Percentiles rank a stretch among this genome's conserved stretches.
These are phyloP conservation scores for Boulengeromyrus knoepffleri DNA, from an alignment of 2,113 vertebrate species.

Conservation along the genomic window DNA sequence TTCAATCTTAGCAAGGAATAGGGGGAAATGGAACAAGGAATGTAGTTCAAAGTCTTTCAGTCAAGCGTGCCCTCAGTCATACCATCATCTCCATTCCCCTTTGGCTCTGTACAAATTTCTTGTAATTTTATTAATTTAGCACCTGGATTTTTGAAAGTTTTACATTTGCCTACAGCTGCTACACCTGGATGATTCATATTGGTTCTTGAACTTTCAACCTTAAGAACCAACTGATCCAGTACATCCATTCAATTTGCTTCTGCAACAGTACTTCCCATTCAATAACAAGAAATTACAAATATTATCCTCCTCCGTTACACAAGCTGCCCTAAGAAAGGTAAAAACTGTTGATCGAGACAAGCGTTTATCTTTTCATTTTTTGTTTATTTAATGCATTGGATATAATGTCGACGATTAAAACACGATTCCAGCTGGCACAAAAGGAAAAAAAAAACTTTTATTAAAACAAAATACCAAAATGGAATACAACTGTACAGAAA, in stretches of 20 bases:
- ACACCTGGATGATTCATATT: background rate
- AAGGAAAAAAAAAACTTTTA: conserved; percentile 41
- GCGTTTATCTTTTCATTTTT: background rate
- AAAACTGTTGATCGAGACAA: background rate
- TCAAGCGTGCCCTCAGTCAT: background rate
- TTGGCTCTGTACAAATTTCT: background rate
- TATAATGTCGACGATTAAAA: background rate
- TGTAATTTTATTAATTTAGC: background rate
- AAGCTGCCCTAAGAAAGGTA: background rate
- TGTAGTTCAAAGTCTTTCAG: background rate
- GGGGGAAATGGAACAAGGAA: background rate
- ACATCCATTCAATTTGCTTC: background rate
- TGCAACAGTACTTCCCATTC: background rate
- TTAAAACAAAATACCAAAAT: conserved; percentile 55
- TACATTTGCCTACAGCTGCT: background rate
- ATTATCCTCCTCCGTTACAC: background rate
- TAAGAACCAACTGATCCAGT: background rate
- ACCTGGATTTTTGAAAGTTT: background rate
- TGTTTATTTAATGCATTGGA: background rate
- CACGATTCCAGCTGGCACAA: conserved; percentile 10
- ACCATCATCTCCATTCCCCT: background rate
- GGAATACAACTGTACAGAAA: conserved; percentile 52
- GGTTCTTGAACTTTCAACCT: background rate
- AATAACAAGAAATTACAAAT: background rate
- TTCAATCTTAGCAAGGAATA: background rate